A percentile compares a stretch with the other conserved stretches of the same genome.
Evolutionary conservation across 2,797 vertebrate genomes (phyloP).

Genomic region (Anguilla megastoma): DNA sequence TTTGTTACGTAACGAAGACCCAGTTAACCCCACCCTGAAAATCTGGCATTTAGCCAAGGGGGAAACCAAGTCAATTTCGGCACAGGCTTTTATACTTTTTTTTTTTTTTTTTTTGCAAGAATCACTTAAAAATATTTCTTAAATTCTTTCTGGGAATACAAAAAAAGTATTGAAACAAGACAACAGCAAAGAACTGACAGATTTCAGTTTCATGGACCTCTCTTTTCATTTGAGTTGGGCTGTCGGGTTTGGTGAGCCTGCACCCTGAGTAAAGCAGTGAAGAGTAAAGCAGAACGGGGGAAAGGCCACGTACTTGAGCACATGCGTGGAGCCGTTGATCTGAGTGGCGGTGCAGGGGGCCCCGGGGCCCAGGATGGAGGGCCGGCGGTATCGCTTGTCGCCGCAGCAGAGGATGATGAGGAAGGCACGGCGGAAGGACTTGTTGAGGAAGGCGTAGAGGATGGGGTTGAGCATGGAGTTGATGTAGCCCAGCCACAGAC

Average conservation of each 20-base stretch:
- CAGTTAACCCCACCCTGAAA: too few species aligned
- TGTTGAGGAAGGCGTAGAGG: slow-evolving; percentile 99
- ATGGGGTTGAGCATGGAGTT: slow-evolving; percentile 99
- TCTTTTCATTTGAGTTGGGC: background rate
- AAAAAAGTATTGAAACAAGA: too few species aligned
- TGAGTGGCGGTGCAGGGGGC: slow-evolving; percentile 87
- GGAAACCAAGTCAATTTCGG: too few species aligned
- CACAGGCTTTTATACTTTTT: too few species aligned
- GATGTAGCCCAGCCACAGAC: slow-evolving; percentile 98
- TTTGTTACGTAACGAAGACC: too few species aligned
- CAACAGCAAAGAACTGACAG: too few species aligned
- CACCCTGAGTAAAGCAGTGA: background rate
- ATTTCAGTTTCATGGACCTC: too few species aligned
- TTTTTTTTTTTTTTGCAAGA: too few species aligned
- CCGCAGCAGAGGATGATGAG: slow-evolving; percentile 98
- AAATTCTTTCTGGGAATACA: too few species aligned
- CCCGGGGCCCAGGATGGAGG: slow-evolving; percentile 83
- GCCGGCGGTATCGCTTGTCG: slow-evolving; percentile 85
- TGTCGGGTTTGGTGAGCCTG: background rate
- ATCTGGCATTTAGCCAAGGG: too few species aligned
- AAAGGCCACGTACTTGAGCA: slow-evolving; percentile 86
- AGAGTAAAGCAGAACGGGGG: background rate
- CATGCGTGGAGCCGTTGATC: slow-evolving; percentile 93
- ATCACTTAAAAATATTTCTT: too few species aligned
- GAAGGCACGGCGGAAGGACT: slow-evolving; percentile 98